Evolutionary conservation across 2,113 vertebrate genomes (phyloP), one percentile per base, ranked within the genome.

Genomic region (Cyanoderma ruficeps): DNA sequence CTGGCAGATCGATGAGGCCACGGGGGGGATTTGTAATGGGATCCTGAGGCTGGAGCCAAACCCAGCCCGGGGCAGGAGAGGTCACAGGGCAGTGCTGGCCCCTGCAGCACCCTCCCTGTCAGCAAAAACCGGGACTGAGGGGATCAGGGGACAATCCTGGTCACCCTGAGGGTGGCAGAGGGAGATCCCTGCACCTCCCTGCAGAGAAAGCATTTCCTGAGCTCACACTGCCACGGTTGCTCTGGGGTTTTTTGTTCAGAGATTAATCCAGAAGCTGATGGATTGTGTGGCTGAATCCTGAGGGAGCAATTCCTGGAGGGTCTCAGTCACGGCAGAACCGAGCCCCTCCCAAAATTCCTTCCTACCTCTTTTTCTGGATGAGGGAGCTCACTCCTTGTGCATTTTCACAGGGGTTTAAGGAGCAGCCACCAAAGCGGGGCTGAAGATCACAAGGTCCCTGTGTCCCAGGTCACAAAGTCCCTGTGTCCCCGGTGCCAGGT

Each of bases 21-120:
- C 33, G 56, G 90, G 81, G 77, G 61, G 93, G n/a, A 89, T 96
- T 81, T 91, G 92, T 60, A 87, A 95, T 3, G 41, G 90, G 84
- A 95, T 91, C 49, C 65, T 5, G 56, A 91, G 81, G 69, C 21
- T 11, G 52, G 56, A 87, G 57, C 28, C 74, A 87, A 94, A 93
- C 42, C 91, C 93, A 87, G 6, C 42, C 28, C 69, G 0, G 95
- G 91, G 69, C 91, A 89, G 64, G 31, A 57, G 59, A 55, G 95
- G 87, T 91, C 91, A 70, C 55, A 13, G 71, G 82, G 82, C 82
- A 79, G 10, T 6, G 23, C 75, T 42, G 64, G 47, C 25, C 8
- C 7, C 0, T 9, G 15, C 14, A 72, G 60, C 70, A 69, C 79
- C 44, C 82, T 71, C 57, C 49, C 57, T 68, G 74, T 23, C 83